A percentile compares a stretch with the other conserved stretches of the same genome.
Evolutionary conservation across 2,797 vertebrate species (phyloP).

Genomic region (Champsocephalus gunnari): DNA sequence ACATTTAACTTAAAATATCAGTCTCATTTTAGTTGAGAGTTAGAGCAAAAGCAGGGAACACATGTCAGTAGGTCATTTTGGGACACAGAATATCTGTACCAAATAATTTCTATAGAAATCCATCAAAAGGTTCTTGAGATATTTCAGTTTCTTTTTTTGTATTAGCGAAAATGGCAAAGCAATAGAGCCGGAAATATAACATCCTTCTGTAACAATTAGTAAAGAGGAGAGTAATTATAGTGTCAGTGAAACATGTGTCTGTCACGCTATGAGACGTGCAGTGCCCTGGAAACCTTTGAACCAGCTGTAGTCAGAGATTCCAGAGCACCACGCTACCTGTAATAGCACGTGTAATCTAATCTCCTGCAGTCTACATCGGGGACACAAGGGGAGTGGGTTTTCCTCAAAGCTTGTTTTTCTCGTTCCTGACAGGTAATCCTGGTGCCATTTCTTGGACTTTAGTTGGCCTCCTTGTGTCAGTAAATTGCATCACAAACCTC

Average conservation of each 20-base stretch:
- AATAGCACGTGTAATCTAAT: conserved; percentile 51
- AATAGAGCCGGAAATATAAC: not conserved
- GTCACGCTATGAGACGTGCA: not conserved
- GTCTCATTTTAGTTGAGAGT: not conserved
- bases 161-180: not conserved
- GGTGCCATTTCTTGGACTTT: conserved; percentile 72
- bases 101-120: not conserved
- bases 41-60: not conserved
- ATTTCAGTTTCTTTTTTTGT: not conserved
- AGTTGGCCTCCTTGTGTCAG: conserved; percentile 60
- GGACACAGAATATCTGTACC: not conserved
- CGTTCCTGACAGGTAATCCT: conserved; percentile 24
- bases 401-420: conserved; percentile 22
- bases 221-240: not conserved
- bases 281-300: conserved; percentile 41
- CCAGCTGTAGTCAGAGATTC: conserved; percentile 21
- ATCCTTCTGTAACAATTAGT: not conserved
- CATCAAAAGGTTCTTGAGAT: not conserved
- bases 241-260: not conserved
- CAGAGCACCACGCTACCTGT: conserved; percentile 14
- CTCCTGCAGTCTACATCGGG: conserved; percentile 14
- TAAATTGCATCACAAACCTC: conserved; percentile 70
- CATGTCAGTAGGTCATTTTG: too few relatives aligned
- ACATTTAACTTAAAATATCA: not conserved
- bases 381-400: conserved; percentile 28